Evolutionary conservation across 1,140 invertebrate genomes (phyloP).

Genomic region (Rhopalosiphum padi): DNA sequence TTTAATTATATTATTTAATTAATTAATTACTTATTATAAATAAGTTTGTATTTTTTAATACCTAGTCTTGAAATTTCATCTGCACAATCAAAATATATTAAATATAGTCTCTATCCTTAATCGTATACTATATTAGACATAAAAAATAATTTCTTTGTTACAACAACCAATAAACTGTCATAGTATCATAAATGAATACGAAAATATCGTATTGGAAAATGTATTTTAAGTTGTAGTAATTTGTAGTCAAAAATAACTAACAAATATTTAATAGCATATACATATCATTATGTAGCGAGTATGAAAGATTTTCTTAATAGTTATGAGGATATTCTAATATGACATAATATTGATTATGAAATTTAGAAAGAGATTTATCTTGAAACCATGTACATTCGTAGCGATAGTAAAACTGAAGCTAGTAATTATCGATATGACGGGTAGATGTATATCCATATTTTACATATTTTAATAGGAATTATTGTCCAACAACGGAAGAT

Average conservation of each 20-base stretch:
- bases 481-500: background rate
- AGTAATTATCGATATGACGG: background rate
- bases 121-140: no score
- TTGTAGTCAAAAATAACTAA: background rate
- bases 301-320: background rate
- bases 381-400: background rate
- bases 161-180: background rate
- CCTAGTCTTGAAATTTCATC: background rate
- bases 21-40: background rate
- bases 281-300: background rate
- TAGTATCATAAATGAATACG: background rate
- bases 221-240: background rate
- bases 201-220: background rate
- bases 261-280: background rate
- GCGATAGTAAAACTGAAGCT: background rate
- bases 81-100: background rate
- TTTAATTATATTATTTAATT: background rate
- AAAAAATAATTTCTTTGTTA: background rate
- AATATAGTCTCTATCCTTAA: background rate
- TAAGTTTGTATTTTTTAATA: background rate
- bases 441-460: background rate
- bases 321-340: background rate
- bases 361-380: background rate
- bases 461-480: background rate
- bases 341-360: background rate